These are phyloP conservation scores for Ramazzottius varieornatus DNA, from an alignment of 2,888 invertebrate species.

Conservation along the genomic window DNA sequence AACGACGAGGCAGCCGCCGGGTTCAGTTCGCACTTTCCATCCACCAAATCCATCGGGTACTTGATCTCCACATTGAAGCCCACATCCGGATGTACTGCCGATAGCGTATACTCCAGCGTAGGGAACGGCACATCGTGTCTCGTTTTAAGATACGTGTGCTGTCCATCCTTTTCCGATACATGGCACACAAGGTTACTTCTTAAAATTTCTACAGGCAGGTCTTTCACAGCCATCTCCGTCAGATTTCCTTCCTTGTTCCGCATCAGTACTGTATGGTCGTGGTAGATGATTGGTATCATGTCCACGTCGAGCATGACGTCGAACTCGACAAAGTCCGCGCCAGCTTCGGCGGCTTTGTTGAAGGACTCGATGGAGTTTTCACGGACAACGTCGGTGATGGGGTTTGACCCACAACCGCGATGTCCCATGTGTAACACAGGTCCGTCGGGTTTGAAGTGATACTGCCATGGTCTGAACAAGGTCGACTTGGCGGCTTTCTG, in stretches of 20 bases:
- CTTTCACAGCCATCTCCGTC: neutral
- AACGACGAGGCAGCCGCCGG: neutral
- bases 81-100: neutral
- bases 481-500: neutral
- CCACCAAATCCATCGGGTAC: neutral
- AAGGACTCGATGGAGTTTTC: neutral
- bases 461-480: neutral
- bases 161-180: neutral
- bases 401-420: neutral
- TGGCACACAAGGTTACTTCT: neutral
- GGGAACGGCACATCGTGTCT: neutral
- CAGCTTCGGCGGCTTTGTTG: neutral
- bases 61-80: constrained; percentile 1
- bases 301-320: neutral
- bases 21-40: neutral
- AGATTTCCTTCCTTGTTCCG: neutral
- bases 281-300: neutral
- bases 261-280: neutral
- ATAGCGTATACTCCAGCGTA: neutral
- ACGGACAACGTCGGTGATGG: neutral
- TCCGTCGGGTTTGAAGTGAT: neutral
- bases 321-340: constrained; percentile 1
- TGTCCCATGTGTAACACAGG: neutral
- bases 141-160: neutral
- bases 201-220: neutral